Percentiles rank a stretch among this genome's conserved stretches.
Evolutionary conservation across 1,140 invertebrate species (phyloP).

Genomic region (Lepidurus apus): DNA sequence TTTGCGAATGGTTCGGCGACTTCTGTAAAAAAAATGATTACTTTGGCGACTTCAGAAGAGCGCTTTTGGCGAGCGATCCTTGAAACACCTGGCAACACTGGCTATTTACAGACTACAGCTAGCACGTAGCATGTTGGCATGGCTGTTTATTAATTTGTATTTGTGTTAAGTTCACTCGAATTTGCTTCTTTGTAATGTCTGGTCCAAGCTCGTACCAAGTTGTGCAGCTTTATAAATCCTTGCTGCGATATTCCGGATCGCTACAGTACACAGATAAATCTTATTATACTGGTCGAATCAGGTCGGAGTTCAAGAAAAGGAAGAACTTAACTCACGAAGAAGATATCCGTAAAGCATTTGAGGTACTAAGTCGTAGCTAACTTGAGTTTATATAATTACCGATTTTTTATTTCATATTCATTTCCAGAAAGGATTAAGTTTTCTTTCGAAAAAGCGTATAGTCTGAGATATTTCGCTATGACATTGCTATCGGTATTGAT

Average conservation of each 20-base stretch:
- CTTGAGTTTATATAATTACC: conserved; percentile 17
- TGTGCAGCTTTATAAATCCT: conserved; percentile 51
- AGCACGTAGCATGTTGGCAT: not conserved
- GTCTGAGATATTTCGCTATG: conserved; percentile 45
- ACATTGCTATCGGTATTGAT: not conserved
- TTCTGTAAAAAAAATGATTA: too few relatives aligned
- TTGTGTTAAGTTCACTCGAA: not conserved
- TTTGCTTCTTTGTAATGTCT: conserved; percentile 13
- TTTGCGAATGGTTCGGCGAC: too few relatives aligned
- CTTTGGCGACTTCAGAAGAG: too few relatives aligned
- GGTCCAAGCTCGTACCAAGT: conserved; percentile 27
- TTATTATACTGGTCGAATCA: conserved; percentile 52
- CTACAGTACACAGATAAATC: conserved; percentile 56
- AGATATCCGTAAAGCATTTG: conserved; percentile 45
- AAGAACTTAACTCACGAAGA: conserved; percentile 48
- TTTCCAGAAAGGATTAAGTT: conserved; percentile 51
- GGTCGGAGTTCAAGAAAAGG: conserved; percentile 56
- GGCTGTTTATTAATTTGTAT: not conserved
- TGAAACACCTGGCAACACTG: too few relatives aligned
- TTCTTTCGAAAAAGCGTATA: conserved; percentile 47
- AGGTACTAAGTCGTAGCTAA: conserved; percentile 32
- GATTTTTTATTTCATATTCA: conserved; percentile 37
- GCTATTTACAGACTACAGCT: not conserved
- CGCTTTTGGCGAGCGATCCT: too few relatives aligned
- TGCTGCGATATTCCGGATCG: conserved; percentile 55